These are phyloP conservation scores for Brachypalpus laphriformis DNA, from an alignment of 2,888 invertebrate genomes.

Conservation along the genomic window DNA sequence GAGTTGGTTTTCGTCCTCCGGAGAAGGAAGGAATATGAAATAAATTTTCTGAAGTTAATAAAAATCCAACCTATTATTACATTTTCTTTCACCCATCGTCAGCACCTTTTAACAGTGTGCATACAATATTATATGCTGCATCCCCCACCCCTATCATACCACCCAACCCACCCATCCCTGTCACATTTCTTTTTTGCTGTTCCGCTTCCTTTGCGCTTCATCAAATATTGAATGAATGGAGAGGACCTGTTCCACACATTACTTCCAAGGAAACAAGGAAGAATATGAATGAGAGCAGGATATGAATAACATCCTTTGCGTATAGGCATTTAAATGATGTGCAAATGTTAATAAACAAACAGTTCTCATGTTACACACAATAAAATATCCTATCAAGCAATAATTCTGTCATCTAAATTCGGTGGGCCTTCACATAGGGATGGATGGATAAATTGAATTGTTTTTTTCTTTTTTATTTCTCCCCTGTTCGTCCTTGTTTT, in stretches of 20 bases:
- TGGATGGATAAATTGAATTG: slow-evolving; percentile 20
- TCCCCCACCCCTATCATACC: neutral
- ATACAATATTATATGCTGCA: slow-evolving; percentile 5
- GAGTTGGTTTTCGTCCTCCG: neutral
- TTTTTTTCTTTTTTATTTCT: slow-evolving; percentile 10
- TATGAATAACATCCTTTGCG: slow-evolving; percentile 46
- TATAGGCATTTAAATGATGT: slow-evolving; percentile 60
- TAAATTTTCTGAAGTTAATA: slow-evolving; percentile 60
- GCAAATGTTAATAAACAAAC: slow-evolving; percentile 62
- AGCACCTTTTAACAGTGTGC: slow-evolving; percentile 17
- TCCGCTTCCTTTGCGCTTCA: slow-evolving; percentile 37
- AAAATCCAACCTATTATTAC: slow-evolving; percentile 52
- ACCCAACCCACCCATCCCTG: no score
- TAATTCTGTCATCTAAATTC: slow-evolving; percentile 64
- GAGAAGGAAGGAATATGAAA: slow-evolving; percentile 45
- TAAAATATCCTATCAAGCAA: slow-evolving; percentile 61
- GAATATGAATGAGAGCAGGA: slow-evolving; percentile 61
- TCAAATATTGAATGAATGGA: slow-evolving; percentile 60
- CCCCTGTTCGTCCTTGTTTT: neutral
- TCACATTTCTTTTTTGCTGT: neutral
- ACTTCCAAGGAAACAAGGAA: slow-evolving; percentile 19
- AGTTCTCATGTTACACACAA: slow-evolving; percentile 53
- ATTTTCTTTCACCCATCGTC: slow-evolving; percentile 24
- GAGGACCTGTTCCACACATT: slow-evolving; percentile 9
- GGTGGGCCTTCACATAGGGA: neutral